Evolutionary conservation across 2,888 invertebrate species (phyloP).

Genomic region (Eupeodes luniger): DNA sequence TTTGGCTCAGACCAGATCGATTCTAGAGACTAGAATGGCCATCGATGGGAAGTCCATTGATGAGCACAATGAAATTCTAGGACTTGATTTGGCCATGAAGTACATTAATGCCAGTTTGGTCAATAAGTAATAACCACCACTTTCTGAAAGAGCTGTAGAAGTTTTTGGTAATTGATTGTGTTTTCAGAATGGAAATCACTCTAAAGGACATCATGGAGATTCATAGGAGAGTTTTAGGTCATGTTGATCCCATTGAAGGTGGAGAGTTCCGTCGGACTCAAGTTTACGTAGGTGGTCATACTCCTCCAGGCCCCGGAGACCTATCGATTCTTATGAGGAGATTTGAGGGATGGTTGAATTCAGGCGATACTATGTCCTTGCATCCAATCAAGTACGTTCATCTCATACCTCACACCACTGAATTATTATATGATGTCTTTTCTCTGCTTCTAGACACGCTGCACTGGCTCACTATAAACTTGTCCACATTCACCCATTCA

Average conservation of each 20-base stretch:
- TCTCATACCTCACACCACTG: not conserved
- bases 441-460: constrained; percentile 88
- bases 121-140: constrained; percentile 83
- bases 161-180: not conserved
- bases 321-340: constrained; percentile 93
- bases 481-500: constrained; percentile 98
- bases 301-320: constrained; percentile 94
- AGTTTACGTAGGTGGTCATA: constrained; percentile 97
- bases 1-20: constrained; percentile 94
- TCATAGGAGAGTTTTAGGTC: constrained; percentile 96
- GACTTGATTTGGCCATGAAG: constrained; percentile 96
- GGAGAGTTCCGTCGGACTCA: constrained; percentile 95
- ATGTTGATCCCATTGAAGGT: constrained; percentile 96
- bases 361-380: constrained; percentile 92
- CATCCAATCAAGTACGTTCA: constrained; percentile 91
- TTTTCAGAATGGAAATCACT: constrained; percentile 89
- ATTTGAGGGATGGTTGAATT: constrained; percentile 96
- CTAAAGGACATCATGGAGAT: constrained; percentile 95
- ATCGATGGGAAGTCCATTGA: constrained; percentile 96
- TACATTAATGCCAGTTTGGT: constrained; percentile 93
- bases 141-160: no score
- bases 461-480: constrained; percentile 98
- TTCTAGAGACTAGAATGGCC: constrained; percentile 95
- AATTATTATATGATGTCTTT: not conserved
- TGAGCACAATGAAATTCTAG: constrained; percentile 98